Conservation (phyloP, 2,113 vertebrate genomes). For the Neolamprologus longior region DNA sequence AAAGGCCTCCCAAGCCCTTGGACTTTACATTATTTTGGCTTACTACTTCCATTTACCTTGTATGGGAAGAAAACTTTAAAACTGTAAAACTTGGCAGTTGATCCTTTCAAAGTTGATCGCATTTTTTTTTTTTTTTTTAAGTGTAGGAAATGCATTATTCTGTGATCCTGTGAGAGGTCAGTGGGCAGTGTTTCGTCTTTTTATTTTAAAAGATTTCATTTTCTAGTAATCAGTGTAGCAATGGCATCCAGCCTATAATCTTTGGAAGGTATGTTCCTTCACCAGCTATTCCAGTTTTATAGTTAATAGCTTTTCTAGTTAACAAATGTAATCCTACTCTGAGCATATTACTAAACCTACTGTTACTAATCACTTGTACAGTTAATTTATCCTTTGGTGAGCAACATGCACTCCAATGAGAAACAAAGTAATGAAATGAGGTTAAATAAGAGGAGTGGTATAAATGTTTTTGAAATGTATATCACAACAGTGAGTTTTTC, state of each 20-base stretch:
- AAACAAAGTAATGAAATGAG: background rate
- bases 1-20: background rate
- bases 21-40: background rate
- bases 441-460: background rate
- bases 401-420: background rate
- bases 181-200: background rate
- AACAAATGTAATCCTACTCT: background rate
- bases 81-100: background rate
- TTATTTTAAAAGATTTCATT: background rate
- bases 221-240: background rate
- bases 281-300: background rate
- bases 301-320: background rate
- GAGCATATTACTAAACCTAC: background rate
- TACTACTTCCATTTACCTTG: background rate
- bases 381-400: background rate
- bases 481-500: background rate
- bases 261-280: background rate
- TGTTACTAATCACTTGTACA: background rate
- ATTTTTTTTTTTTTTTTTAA: background rate
- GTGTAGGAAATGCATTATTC: background rate
- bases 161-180: background rate
- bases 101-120: background rate
- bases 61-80: no score
- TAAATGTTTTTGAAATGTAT: background rate
- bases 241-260: background rate